A percentile compares a stretch with the other conserved stretches of the same genome.
Evolutionary conservation across 53 echinoderm and acorn worm species (phyloP).

Genomic region (Actinopyga echinites): DNA sequence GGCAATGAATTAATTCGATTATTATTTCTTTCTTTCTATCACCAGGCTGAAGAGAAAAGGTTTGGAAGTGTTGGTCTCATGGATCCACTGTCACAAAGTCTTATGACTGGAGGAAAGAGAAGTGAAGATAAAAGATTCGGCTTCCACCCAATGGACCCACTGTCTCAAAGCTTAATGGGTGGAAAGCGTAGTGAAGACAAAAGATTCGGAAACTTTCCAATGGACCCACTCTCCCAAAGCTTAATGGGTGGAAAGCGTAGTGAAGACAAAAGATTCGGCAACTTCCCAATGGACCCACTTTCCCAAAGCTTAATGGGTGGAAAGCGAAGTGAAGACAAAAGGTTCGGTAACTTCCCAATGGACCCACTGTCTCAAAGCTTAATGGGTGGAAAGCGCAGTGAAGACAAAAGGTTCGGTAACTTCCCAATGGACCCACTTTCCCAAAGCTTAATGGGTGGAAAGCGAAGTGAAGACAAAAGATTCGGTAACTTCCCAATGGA

Average conservation of each 20-base stretch:
- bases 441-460: not conserved
- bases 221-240: constrained; percentile 5
- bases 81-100: not conserved
- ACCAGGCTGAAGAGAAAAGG: not conserved
- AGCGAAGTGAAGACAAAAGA: not conserved
- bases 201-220: constrained; percentile 1
- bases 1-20: too few relatives aligned
- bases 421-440: not conserved
- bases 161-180: not conserved
- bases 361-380: constrained; percentile 3
- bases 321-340: not conserved
- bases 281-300: not conserved
- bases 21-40: not conserved
- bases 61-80: not conserved
- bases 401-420: not conserved
- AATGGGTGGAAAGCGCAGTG: not conserved
- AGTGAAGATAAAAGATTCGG: constrained; percentile 11
- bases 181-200: not conserved
- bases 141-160: not conserved
- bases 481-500: not conserved
- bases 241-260: not conserved
- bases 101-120: not conserved
- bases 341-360: not conserved
- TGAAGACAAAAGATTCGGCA: not conserved
- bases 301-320: not conserved